Percentiles rank a stretch among this genome's conserved stretches.
Conservation (phyloP, 2,113 vertebrate genomes). For the Sceloporus tristichus region DNA sequence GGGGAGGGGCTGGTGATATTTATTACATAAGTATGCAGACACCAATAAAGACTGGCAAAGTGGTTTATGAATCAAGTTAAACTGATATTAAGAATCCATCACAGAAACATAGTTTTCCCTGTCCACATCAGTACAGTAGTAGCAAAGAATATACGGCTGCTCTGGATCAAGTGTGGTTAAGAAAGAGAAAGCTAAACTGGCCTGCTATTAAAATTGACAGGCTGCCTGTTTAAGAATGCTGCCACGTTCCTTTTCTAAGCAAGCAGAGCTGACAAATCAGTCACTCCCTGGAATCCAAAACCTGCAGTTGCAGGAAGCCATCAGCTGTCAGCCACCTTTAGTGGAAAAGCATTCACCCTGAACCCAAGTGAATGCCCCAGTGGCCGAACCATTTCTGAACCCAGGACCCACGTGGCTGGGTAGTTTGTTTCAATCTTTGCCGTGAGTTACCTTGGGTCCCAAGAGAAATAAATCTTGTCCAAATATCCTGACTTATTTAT, state of each 20-base stretch:
- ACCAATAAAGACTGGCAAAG: conserved; percentile 30
- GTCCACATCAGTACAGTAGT: conserved; percentile 41
- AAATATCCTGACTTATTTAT: neutral
- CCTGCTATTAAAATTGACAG: conserved; percentile 47
- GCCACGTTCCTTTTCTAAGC: conserved; percentile 41
- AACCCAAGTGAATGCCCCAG: neutral
- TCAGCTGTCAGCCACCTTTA: neutral
- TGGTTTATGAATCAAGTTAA: conserved; percentile 45
- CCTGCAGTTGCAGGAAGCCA: neutral
- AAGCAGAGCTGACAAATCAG: neutral
- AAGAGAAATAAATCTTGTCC: neutral
- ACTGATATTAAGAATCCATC: conserved; percentile 47
- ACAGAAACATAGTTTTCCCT: neutral
- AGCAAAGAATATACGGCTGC: conserved; percentile 40
- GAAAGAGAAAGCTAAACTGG: conserved; percentile 52
- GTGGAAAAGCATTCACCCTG: too few relatives aligned
- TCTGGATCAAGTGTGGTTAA: conserved; percentile 46
- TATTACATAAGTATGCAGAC: neutral
- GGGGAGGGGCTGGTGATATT: too few relatives aligned
- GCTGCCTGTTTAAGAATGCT: conserved; percentile 35
- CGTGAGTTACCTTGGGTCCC: neutral
- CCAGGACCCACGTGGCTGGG: neutral
- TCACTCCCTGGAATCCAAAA: conserved; percentile 31
- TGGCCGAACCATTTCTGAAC: too few relatives aligned
- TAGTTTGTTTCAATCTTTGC: neutral